A percentile compares a stretch with the other conserved stretches of the same genome.
These are phyloP conservation scores for Lepisosteus osseus DNA, from an alignment of 2,113 vertebrate species.

Conservation along the genomic window DNA sequence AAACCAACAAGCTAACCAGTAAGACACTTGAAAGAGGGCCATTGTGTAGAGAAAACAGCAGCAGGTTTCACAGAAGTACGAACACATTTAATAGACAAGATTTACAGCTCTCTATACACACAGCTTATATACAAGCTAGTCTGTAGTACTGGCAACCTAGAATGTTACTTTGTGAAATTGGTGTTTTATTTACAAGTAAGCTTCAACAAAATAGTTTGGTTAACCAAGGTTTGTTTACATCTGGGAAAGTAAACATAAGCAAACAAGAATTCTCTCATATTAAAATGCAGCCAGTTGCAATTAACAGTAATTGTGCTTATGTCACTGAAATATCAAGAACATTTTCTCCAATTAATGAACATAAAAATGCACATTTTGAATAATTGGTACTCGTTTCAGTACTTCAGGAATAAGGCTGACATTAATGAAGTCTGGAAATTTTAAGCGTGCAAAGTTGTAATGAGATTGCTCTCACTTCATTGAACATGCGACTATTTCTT, in stretches of 20 bases:
- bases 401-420: no score
- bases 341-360: no score
- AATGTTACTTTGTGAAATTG: not conserved
- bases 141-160: slow-evolving; percentile 1
- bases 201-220: slow-evolving; percentile 11
- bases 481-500: no score
- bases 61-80: slow-evolving; percentile 9
- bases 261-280: slow-evolving; percentile 8
- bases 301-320: not conserved
- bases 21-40: slow-evolving; percentile 4
- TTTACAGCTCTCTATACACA: slow-evolving; percentile 1
- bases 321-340: slow-evolving; percentile 4
- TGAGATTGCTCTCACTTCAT: no score
- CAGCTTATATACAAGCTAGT: not conserved
- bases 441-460: no score
- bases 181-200: not conserved
- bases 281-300: not conserved
- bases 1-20: slow-evolving; percentile 12
- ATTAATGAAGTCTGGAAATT: no score
- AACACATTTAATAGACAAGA: slow-evolving; percentile 5
- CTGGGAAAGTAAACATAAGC: slow-evolving; percentile 14
- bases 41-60: slow-evolving; percentile 7
- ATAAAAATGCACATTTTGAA: no score
- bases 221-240: slow-evolving; percentile 5
- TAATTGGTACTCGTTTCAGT: no score